These are phyloP conservation scores for Chelonus formosanus DNA, from an alignment of 2,888 invertebrate genomes.

Conservation along the genomic window DNA sequence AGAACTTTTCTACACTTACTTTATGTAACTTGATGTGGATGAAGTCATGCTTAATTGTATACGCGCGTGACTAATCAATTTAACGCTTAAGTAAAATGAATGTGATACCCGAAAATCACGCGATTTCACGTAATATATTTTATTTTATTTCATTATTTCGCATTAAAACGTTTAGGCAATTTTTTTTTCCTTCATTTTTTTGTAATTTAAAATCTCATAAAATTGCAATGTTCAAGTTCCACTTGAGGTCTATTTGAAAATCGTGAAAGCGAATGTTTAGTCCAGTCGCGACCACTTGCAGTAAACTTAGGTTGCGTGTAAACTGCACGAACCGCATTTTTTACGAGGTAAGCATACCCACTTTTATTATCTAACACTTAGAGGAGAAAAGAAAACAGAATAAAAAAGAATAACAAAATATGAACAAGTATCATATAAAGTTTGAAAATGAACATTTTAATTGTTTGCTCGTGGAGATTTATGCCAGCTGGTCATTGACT, in stretches of 20 bases:
- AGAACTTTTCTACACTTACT: not conserved
- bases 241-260: no score
- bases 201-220: no score
- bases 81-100: slow-evolving; percentile 5
- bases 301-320: slow-evolving; percentile 44
- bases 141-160: no score
- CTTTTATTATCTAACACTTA: slow-evolving; percentile 48
- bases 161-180: no score
- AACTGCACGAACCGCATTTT: slow-evolving; percentile 40
- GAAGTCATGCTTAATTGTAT: not conserved
- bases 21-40: slow-evolving; percentile 9
- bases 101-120: not conserved
- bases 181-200: no score
- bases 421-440: not conserved
- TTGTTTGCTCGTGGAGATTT: not conserved
- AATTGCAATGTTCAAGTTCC: no score
- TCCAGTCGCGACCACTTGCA: slow-evolving; percentile 39
- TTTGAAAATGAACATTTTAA: not conserved
- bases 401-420: no score
- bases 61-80: slow-evolving; percentile 9
- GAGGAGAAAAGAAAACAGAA: slow-evolving; percentile 36
- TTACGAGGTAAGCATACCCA: slow-evolving; percentile 26
- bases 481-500: slow-evolving; percentile 5
- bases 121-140: not conserved
- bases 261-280: no score